These are phyloP conservation scores for Cassiopea xamachana DNA, from an alignment of 30 jellyfish, hydroid and myxozoan species.

Conservation along the genomic window DNA sequence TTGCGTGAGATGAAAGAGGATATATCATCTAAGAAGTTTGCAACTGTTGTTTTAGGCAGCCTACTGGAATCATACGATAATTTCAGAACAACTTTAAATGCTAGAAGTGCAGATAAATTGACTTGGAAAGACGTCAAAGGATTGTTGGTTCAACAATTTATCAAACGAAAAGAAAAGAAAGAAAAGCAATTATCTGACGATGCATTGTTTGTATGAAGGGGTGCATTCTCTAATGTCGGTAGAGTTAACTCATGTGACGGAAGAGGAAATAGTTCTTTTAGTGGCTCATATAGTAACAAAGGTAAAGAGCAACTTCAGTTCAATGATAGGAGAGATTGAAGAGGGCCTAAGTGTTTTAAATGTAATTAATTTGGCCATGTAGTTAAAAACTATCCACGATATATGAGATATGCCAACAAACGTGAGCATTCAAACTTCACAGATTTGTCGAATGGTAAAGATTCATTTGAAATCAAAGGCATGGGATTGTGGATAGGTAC, in stretches of 20 bases:
- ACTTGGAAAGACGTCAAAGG: constrained; percentile 50
- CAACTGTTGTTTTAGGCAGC: constrained; percentile 45
- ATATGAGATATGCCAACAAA: constrained; percentile 34
- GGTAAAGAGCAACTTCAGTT: constrained; percentile 31
- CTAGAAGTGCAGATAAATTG: constrained; percentile 52
- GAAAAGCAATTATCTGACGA: constrained; percentile 39
- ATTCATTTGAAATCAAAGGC: constrained; percentile 9
- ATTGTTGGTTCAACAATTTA: constrained; percentile 61
- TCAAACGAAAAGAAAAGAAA: constrained; percentile 59
- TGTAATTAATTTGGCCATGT: constrained; percentile 58
- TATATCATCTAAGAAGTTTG: constrained; percentile 44
- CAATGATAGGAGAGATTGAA: constrained; percentile 34
- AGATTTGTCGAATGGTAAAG: constrained; percentile 17
- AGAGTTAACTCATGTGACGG: constrained; percentile 56
- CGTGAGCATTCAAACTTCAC: constrained; percentile 37
- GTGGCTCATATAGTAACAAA: constrained; percentile 49
- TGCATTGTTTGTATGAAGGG: constrained; percentile 52
- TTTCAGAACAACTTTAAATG: constrained; percentile 45
- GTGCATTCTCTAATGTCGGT: constrained; percentile 31
- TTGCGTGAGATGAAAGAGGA: constrained; percentile 59
- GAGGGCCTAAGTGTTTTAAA: constrained; percentile 57
- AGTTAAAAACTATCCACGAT: constrained; percentile 45
- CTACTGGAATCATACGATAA: constrained; percentile 46
- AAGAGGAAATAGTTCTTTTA: constrained; percentile 51
- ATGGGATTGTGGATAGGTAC: constrained; percentile 42